These are phyloP conservation scores for Paraplagusia blochii DNA, from an alignment of 2,113 vertebrate species.

Conservation along the genomic window DNA sequence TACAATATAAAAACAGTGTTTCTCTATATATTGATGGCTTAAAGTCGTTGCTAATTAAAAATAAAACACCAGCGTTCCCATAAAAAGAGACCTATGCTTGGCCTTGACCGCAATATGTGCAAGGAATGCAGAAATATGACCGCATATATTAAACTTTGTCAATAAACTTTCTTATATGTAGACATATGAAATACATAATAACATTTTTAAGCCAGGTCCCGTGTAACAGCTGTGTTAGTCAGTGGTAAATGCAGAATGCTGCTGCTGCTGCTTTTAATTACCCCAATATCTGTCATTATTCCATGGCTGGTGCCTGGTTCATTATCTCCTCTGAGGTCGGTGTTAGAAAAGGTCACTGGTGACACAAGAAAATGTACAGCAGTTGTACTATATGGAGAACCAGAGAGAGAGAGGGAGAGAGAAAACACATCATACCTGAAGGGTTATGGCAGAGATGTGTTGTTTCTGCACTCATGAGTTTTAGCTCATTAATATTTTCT, in stretches of 20 bases:
- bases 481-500: conserved; percentile 25
- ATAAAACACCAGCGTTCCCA: too few relatives aligned
- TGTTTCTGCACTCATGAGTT: conserved; percentile 10
- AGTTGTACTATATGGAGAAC: background rate
- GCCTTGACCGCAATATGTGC: too few relatives aligned
- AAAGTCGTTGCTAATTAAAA: too few relatives aligned
- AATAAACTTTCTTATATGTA: too few relatives aligned
- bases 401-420: background rate
- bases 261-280: conserved; percentile 36
- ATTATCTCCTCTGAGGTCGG: conserved; percentile 51
- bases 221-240: background rate
- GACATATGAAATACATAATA: too few relatives aligned
- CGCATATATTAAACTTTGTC: too few relatives aligned
- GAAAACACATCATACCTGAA: conserved; percentile 11
- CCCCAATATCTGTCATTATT: conserved; percentile 44
- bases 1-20: too few relatives aligned
- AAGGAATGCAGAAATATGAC: too few relatives aligned
- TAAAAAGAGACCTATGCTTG: too few relatives aligned
- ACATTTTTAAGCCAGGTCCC: conserved; percentile 1
- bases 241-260: conserved; percentile 26
- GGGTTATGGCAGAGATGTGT: conserved; percentile 25
- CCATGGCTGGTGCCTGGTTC: conserved; percentile 25
- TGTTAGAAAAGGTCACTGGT: conserved; percentile 57
- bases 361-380: conserved; percentile 33
- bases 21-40: too few relatives aligned